A percentile compares a stretch with the other conserved stretches of the same genome.
These are phyloP conservation scores for Dasypus novemcinctus DNA, from an alignment of 2,113 vertebrate species.

Conservation along the genomic window DNA sequence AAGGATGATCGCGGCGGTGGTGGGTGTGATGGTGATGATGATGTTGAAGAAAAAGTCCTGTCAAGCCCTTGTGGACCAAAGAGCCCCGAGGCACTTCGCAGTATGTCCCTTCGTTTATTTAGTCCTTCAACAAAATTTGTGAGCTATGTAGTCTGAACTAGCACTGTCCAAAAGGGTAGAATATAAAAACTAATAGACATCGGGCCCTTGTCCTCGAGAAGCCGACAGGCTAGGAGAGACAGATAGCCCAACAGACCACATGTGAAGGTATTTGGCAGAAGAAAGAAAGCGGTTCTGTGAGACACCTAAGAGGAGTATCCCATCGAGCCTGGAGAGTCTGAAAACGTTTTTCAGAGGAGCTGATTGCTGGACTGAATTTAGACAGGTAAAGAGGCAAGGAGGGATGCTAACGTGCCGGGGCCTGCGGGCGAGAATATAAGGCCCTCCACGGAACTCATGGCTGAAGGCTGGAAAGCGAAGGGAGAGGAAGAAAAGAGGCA, in stretches of 20 bases:
- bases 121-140: not conserved
- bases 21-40: not conserved
- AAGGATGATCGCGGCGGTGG: not conserved
- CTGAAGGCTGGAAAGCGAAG: not conserved
- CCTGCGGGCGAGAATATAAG: fast-evolving
- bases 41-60: not conserved
- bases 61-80: not conserved
- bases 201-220: not conserved
- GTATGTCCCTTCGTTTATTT: not conserved
- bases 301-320: not conserved
- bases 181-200: not conserved
- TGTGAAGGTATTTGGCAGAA: not conserved
- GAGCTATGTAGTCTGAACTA: not conserved
- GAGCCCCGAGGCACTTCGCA: not conserved
- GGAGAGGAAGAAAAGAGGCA: not conserved
- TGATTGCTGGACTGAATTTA: not conserved
- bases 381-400: not conserved
- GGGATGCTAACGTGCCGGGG: not conserved
- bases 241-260: fast-evolving
- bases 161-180: not conserved
- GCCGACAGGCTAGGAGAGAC: not conserved
- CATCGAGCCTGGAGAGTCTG: not conserved
- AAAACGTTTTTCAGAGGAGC: not conserved
- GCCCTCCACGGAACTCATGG: not conserved
- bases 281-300: not conserved